These are phyloP conservation scores for Aselliscus stoliczkanus DNA, from an alignment of 2,797 vertebrate genomes.

Conservation along the genomic window DNA sequence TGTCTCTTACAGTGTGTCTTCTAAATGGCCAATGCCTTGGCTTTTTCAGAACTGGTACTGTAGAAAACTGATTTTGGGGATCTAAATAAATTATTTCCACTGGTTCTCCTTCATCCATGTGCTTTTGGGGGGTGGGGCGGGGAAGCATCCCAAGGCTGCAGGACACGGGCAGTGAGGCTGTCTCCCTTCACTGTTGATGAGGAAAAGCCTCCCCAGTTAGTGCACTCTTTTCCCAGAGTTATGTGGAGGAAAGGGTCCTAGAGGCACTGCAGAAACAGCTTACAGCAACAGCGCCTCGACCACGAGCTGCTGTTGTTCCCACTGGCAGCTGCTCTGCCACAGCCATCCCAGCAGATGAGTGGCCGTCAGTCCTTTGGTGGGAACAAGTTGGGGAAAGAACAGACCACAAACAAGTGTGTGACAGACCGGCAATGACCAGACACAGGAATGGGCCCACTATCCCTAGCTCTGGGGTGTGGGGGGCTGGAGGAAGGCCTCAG, in stretches of 20 bases:
- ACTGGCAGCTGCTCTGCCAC: too few relatives aligned
- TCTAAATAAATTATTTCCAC: neutral
- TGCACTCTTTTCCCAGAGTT: neutral
- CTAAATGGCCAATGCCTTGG: neutral
- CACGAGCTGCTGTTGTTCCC: too few relatives aligned
- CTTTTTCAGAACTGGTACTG: neutral
- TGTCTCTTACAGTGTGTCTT: neutral
- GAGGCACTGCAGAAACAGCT: neutral
- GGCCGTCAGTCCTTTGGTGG: neutral
- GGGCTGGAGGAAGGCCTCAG: neutral
- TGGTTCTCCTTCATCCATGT: neutral
- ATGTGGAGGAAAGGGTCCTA: neutral
- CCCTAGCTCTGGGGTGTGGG: too few relatives aligned
- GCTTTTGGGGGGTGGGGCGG: neutral
- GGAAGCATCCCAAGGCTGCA: neutral
- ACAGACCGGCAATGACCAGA: neutral
- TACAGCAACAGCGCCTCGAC: neutral
- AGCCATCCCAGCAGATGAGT: neutral
- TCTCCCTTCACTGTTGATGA: slow-evolving; percentile 67
- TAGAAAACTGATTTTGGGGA: neutral
- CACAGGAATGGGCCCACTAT: neutral
- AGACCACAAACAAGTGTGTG: neutral
- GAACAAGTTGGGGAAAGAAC: neutral
- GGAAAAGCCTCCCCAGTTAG: slow-evolving; percentile 52
- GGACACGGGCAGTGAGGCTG: neutral